phyloP scores from a whole-genome alignment of 2,113 vertebrate species.

The Ptilorrhoa leucosticta region DNA sequence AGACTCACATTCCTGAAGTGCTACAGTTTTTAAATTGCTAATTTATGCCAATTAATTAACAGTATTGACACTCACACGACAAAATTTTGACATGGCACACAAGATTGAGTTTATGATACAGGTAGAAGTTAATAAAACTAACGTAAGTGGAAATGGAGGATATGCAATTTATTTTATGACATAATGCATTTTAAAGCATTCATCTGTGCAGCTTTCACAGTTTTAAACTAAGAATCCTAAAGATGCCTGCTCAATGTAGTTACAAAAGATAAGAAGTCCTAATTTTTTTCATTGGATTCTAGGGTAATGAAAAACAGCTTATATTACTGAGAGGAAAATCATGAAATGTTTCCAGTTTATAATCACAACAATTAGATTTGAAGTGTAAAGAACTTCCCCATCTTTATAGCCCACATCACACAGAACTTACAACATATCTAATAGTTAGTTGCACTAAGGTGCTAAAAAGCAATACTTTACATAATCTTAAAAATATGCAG shows the following conservation, averaged over 20 bases:
- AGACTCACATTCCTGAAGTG: background rate
- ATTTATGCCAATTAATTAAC: background rate
- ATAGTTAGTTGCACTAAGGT: background rate
- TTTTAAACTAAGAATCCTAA: background rate
- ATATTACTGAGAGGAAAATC: background rate
- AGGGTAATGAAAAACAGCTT: background rate
- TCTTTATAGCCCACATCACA: background rate
- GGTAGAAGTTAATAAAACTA: background rate
- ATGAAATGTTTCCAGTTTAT: background rate
- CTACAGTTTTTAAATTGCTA: background rate
- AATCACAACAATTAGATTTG: background rate
- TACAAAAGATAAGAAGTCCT: background rate
- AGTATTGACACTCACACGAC: background rate
- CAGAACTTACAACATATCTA: background rate
- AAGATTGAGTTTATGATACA: background rate
- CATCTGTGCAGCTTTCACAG: background rate
- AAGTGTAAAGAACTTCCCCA: background rate
- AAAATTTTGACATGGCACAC: background rate
- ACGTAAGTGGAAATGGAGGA: background rate
- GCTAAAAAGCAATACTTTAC: constrained; percentile 1
- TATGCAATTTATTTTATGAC: background rate
- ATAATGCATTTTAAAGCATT: background rate
- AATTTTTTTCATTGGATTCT: background rate
- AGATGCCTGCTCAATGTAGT: background rate
- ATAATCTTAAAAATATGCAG: background rate